These are phyloP conservation scores for Heliconius hewitsoni DNA, from an alignment of 1,140 invertebrate species.

Conservation along the genomic window DNA sequence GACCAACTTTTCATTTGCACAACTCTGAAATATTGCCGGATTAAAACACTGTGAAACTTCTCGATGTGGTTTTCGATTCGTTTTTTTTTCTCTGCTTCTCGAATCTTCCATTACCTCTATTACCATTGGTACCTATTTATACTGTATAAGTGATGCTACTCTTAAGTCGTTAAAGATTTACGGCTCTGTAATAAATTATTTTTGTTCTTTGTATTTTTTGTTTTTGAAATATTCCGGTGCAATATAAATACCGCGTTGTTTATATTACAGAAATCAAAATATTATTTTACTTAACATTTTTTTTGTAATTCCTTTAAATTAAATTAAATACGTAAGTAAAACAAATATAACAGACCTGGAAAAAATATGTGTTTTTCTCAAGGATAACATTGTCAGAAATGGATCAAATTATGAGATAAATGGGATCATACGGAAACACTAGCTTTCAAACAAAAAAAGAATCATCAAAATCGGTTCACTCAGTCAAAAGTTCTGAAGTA, in stretches of 20 bases:
- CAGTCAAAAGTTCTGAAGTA: too few relatives aligned
- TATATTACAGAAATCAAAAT: not conserved
- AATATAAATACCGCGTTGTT: not conserved
- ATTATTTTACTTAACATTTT: not conserved
- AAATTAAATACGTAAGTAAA: too few relatives aligned
- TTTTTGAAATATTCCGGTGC: not conserved
- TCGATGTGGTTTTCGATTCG: constrained; percentile 66
- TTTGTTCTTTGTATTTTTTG: not conserved
- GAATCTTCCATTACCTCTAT: constrained; percentile 50
- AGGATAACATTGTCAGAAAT: too few relatives aligned
- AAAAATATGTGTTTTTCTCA: too few relatives aligned
- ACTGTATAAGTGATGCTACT: not conserved
- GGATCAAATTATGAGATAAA: too few relatives aligned
- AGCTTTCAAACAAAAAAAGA: too few relatives aligned
- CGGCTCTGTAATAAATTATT: constrained; percentile 2
- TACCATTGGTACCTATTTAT: constrained; percentile 24
- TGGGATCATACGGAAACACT: too few relatives aligned
- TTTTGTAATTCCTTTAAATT: not conserved
- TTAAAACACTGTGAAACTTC: constrained; percentile 73
- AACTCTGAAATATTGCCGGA: constrained; percentile 74
- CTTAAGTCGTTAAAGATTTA: not conserved
- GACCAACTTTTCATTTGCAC: constrained; percentile 80
- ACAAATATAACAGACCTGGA: too few relatives aligned
- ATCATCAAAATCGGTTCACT: too few relatives aligned
- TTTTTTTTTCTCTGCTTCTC: constrained; percentile 49